Conservation (phyloP, 2,797 vertebrate genomes). For the Amblyraja radiata region DNA sequence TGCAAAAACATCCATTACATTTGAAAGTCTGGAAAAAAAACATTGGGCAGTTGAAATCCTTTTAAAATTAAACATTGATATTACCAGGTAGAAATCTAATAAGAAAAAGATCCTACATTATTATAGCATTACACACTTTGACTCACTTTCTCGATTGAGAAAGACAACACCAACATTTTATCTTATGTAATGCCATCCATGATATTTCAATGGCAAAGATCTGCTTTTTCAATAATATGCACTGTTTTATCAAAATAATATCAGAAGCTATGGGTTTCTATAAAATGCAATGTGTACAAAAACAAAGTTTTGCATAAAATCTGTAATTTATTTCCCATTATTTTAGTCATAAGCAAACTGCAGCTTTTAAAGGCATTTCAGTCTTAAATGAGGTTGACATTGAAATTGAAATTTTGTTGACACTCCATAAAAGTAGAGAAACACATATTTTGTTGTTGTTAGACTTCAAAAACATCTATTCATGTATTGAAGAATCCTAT, state of each 20-base stretch:
- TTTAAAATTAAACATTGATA: conserved; percentile 28
- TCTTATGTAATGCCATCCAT: neutral
- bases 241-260: neutral
- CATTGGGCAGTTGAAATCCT: conserved; percentile 3
- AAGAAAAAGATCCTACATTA: neutral
- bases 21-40: neutral
- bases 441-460: no score
- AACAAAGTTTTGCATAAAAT: neutral
- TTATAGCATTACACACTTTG: neutral
- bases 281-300: neutral
- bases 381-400: neutral
- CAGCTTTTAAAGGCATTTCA: neutral
- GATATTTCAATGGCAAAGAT: neutral
- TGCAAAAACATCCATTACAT: neutral
- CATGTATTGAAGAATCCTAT: no score
- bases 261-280: neutral
- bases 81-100: conserved; percentile 1
- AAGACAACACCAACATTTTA: neutral
- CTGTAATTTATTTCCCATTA: neutral
- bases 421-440: neutral
- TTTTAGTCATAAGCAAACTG: neutral
- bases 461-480: no score
- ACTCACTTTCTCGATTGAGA: neutral
- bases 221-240: neutral
- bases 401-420: neutral